Evolutionary conservation across 1,140 invertebrate genomes (phyloP), one percentile per base, ranked within the genome.

Genomic region (Pogonomyrmex barbatus): DNA sequence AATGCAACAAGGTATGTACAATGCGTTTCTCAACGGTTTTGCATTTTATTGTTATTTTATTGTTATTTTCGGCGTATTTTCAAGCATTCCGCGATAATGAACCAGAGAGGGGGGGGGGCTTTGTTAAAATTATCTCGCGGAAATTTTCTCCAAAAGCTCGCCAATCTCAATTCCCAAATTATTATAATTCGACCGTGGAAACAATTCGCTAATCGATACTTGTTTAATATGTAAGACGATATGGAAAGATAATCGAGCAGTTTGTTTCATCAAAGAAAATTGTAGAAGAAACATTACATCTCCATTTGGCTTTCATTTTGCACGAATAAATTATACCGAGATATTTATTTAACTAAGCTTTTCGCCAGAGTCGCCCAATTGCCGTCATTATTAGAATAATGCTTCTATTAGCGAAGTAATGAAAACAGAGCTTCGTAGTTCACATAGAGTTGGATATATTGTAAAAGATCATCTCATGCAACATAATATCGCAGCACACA

Each of bases 1-100:
- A 91, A 91, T 91, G 89, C 90, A 91, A 91, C 90, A 91, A 90
- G 89, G 89, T 91, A 91, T 91, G 89, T 91, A 91, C 89, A 91
- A 87, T 90, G 87, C 88, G 89, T 86, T 89, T 90, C 78, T 89
- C 79, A 82, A 88, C 75, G 86, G 71, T 62, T 71, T 70, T 68
- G 85, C 65, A 71, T 76, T 71, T 82, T 33, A 71, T 67, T 78
- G 47, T 60, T 60, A 71, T 76, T 71, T 82, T 33, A 71, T 67
- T 78, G 47, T 60, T 60, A 65, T 54, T 24, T 24, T 83, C 36
- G 58, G 30, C 60, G 79, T 54, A 50, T 47, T 83, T 75, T 83
- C 79, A 83, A 73, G 79, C 79, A 73, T 75, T 73, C 68, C 79
- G 79, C 68, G 68, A 10, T 45, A 56, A 81, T 70, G 30, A 33